These are phyloP conservation scores for Dendroctonus valens DNA, from an alignment of 1,140 invertebrate genomes.

Conservation along the genomic window DNA sequence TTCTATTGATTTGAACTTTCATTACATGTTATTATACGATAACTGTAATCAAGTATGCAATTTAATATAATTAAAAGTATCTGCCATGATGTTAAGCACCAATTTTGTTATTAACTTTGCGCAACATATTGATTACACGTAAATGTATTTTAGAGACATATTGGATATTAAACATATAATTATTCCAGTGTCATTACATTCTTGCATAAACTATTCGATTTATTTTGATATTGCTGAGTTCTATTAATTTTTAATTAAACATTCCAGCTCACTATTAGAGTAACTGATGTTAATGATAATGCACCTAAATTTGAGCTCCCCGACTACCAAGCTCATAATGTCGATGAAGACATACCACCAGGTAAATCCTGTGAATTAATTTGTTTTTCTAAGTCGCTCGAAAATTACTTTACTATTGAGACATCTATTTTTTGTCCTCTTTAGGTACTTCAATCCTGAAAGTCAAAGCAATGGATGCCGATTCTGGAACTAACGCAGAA, in stretches of 20 bases:
- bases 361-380: conserved; percentile 45
- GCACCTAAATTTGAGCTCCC: conserved; percentile 92
- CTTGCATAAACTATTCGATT: too few species aligned
- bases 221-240: too few species aligned
- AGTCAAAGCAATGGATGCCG: conserved; percentile 90
- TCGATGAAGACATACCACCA: conserved; percentile 89
- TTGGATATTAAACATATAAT: not conserved
- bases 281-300: conserved; percentile 94
- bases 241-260: not conserved
- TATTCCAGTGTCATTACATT: too few species aligned
- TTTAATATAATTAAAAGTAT: too few species aligned
- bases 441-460: conserved; percentile 82
- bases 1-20: too few species aligned
- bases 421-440: conserved; percentile 1
- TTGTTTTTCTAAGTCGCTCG: not conserved
- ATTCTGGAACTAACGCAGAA: conserved; percentile 90
- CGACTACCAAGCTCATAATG: conserved; percentile 93
- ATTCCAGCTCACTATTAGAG: conserved; percentile 77
- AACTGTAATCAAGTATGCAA: too few species aligned
- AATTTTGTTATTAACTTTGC: not conserved
- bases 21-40: too few species aligned
- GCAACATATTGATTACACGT: too few species aligned
- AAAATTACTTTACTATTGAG: not conserved
- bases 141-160: not conserved
- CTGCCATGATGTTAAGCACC: too few species aligned